Evolutionary conservation across 1,140 invertebrate species (phyloP).

Genomic region (Drosophila saltans): DNA sequence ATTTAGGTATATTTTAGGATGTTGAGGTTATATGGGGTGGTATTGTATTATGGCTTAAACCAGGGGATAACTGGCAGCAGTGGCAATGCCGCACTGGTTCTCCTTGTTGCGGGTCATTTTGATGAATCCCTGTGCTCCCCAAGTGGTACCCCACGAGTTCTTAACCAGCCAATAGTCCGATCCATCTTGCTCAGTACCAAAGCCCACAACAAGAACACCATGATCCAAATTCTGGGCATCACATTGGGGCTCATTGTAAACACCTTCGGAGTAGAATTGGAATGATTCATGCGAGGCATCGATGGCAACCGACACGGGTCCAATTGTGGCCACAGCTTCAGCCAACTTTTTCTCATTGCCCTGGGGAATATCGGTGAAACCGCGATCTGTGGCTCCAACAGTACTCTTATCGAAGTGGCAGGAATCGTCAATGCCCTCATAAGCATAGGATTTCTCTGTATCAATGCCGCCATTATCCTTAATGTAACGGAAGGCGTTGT

Average conservation of each 20-base stretch:
- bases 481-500: constrained; percentile 96
- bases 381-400: constrained; percentile 89
- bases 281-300: constrained; percentile 93
- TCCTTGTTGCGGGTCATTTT: constrained; percentile 93
- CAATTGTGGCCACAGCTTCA: constrained; percentile 93
- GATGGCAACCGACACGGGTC: constrained; percentile 95
- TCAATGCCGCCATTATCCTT: constrained; percentile 95
- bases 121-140: constrained; percentile 95
- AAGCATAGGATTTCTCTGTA: constrained; percentile 96
- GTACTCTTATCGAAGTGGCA: constrained; percentile 90
- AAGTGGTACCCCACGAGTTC: constrained; percentile 91
- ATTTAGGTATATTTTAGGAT: neutral
- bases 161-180: constrained; percentile 87
- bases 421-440: constrained; percentile 90
- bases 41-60: constrained; percentile 85
- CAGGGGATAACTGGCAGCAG: constrained; percentile 91
- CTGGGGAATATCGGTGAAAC: constrained; percentile 86
- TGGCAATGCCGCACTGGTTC: constrained; percentile 96
- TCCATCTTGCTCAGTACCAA: constrained; percentile 86
- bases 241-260: constrained; percentile 88
- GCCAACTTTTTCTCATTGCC: constrained; percentile 90
- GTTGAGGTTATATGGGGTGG: constrained; percentile 33
- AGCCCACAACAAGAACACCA: constrained; percentile 89
- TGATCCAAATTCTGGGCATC: constrained; percentile 91
- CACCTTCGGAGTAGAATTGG: constrained; percentile 87